Evolutionary conservation across 2,797 vertebrate species (phyloP).

Genomic region (Sebastes goodei): DNA sequence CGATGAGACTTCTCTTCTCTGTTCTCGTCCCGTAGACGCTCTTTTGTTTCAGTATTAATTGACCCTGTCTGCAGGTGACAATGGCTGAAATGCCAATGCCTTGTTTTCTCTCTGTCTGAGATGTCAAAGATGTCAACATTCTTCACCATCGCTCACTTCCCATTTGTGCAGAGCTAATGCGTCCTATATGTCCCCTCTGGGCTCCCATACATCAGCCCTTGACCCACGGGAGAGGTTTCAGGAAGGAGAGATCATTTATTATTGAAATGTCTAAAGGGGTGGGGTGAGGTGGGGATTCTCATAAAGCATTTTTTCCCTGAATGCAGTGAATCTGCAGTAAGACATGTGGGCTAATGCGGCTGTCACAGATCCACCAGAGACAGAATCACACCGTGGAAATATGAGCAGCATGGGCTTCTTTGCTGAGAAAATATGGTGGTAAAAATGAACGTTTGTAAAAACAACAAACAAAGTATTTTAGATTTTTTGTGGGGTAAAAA

Average conservation of each 20-base stretch:
- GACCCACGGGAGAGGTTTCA: conserved; percentile 65
- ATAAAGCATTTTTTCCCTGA: conserved; percentile 41
- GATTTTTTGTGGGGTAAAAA: not conserved
- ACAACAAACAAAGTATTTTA: not conserved
- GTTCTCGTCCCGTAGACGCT: not conserved
- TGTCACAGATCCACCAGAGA: conserved; percentile 43
- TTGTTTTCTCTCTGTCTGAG: conserved; percentile 57
- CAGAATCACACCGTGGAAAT: not conserved
- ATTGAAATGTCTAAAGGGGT: conserved; percentile 75
- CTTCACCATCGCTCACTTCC: conserved; percentile 64
- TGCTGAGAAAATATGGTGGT: not conserved
- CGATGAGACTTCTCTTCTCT: conserved; percentile 8
- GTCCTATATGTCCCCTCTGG: conserved; percentile 69
- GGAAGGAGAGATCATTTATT: conserved; percentile 77
- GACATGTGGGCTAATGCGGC: conserved; percentile 65
- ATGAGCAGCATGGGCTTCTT: not conserved
- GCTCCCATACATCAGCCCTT: conserved; percentile 77
- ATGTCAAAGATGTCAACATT: conserved; percentile 68
- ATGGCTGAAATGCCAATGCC: conserved; percentile 44
- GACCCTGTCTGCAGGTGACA: conserved; percentile 20
- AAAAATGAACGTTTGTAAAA: not conserved
- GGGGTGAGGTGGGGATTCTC: conserved; percentile 50
- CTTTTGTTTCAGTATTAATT: conserved; percentile 40
- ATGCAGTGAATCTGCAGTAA: conserved; percentile 63
- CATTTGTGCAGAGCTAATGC: conserved; percentile 66